A percentile compares a stretch with the other conserved stretches of the same genome.
phyloP scores from a whole-genome alignment of 2,888 invertebrate genomes.

The Tiliacea aurago region DNA sequence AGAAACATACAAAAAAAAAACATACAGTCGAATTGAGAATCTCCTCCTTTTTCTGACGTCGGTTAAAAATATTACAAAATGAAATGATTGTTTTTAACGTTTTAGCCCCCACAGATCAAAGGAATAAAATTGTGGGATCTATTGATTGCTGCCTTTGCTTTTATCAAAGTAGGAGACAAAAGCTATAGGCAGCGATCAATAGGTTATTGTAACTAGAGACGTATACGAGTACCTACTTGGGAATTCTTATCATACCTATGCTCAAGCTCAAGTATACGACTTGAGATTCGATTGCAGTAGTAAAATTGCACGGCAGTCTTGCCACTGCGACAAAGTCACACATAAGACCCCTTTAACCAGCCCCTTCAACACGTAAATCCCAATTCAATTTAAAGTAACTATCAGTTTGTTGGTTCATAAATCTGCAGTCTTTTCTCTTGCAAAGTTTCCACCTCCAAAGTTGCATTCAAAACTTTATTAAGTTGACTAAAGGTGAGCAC shows the following conservation, averaged over 20 bases:
- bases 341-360: not conserved
- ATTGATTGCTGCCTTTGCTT: no score
- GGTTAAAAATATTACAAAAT: no score
- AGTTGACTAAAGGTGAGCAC: slow-evolving; percentile 72
- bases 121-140: not conserved
- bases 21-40: no score
- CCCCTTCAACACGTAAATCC: slow-evolving; percentile 45
- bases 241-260: not conserved
- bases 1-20: no score
- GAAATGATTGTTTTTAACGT: not conserved
- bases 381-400: slow-evolving; percentile 69
- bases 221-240: not conserved
- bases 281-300: not conserved
- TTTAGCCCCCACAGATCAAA: not conserved
- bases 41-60: no score
- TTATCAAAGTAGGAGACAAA: not conserved
- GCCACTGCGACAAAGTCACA: slow-evolving; percentile 7
- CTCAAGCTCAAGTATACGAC: not conserved
- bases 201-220: not conserved
- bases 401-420: slow-evolving; percentile 67
- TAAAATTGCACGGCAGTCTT: not conserved
- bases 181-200: not conserved
- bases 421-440: slow-evolving; percentile 58
- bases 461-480: slow-evolving; percentile 84
- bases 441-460: slow-evolving; percentile 71